Base-by-base conservation (phyloP, 2,113 vertebrate genomes). In the Pandion haliaetus region DNA sequence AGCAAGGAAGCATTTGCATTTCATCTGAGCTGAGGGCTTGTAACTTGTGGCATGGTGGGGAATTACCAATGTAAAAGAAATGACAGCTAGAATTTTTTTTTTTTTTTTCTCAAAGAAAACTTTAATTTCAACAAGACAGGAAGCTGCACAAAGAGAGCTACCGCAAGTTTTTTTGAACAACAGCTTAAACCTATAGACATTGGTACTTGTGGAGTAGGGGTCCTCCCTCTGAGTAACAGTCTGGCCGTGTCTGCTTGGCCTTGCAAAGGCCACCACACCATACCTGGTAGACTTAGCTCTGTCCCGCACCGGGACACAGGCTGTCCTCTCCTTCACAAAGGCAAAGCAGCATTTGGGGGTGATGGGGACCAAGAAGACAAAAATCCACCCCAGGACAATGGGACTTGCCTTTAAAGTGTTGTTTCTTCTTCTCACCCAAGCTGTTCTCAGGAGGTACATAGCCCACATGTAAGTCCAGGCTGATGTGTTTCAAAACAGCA, bases 61-160 rank as follows among this genome's bases (percentile, higher is more conserved):
- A 69, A 52, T 20, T 17, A 49, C 7, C 5, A 5, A 0, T 21
- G 5, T 28, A n/a, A 44, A 49, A 82, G 15, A 78, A 84, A 58
- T 1, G 2, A 66, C 18, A 67, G 17, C 17, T 55, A 9, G 31
- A 18, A 29, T 3, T 32, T n/a, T 21, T 16, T 32, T 61, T 52
- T 32, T n/a, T 21, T 86, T 82, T 89, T 63, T 19, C 25, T 19
- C 84, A 54, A 95, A 94, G 70, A 61, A 73, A 92, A 83, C 20
- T 95, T 96, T 95, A 89, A 85, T 97, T 79, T 80, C 55, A 72
- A 72, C 83, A 69, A 96, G 83, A 95, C 16, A 12, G 86, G 86
- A 95, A 95, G 93, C 96, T 95, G 86, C 94, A 97, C 94, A 87
- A 90, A 90, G 79, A 91, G 78, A 92, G 76, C 91, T 91, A 97